phyloP scores from a whole-genome alignment of 2,113 vertebrate species.

The Chlamydotis undulata region DNA sequence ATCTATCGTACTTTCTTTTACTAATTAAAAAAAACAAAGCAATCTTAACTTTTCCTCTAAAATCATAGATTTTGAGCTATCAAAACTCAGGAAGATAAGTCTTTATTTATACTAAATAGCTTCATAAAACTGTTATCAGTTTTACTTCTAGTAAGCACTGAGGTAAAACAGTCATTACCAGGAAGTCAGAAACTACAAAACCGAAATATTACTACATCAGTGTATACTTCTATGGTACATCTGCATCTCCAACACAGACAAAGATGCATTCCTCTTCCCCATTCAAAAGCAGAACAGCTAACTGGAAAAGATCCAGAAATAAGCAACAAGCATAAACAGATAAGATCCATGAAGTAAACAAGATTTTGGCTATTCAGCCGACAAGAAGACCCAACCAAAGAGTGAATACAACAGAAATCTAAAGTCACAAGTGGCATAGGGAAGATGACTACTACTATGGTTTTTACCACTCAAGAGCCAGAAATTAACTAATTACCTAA shows the following conservation, averaged over 20 bases:
- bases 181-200: not conserved
- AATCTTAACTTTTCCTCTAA: not conserved
- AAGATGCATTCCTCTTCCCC: not conserved
- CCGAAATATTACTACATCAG: not conserved
- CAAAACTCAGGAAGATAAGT: not conserved
- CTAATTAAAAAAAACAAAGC: not conserved
- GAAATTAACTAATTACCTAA: not conserved
- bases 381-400: not conserved
- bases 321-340: not conserved
- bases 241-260: not conserved
- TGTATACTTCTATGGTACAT: accelerated
- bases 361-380: not conserved
- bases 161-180: not conserved
- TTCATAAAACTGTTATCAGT: not conserved
- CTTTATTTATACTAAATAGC: not conserved
- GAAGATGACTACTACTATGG: accelerated
- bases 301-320: not conserved
- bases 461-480: not conserved
- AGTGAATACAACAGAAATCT: accelerated
- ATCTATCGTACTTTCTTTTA: not conserved
- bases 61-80: not conserved
- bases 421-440: accelerated
- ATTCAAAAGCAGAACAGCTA: not conserved
- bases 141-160: not conserved
- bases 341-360: not conserved